Evolutionary conservation across 2,888 invertebrate genomes (phyloP).

Genomic region (Aphidoletes aphidimyza): DNA sequence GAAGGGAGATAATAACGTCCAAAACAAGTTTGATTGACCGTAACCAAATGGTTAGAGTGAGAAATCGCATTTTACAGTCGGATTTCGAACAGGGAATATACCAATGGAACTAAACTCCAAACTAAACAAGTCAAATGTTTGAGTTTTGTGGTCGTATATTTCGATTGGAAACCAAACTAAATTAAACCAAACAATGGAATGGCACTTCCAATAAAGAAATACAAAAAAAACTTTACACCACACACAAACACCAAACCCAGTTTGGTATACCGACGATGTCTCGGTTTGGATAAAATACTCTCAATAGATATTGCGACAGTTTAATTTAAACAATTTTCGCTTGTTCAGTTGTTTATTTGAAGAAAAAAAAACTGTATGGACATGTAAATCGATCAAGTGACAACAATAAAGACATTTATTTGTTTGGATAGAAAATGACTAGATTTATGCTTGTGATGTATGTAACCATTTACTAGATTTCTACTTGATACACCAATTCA

Average conservation of each 20-base stretch:
- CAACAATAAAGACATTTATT: constrained; percentile 7
- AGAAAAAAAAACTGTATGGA: no score
- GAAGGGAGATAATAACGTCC: background rate
- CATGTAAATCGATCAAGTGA: background rate
- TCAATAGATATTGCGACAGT: background rate
- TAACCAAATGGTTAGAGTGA: background rate
- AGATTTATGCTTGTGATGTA: background rate
- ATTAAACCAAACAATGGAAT: background rate
- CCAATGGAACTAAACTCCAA: constrained; percentile 9
- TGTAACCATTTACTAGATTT: background rate
- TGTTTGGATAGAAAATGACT: background rate
- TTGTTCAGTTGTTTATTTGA: background rate
- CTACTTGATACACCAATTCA: background rate
- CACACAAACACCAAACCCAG: background rate
- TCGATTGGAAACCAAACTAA: background rate
- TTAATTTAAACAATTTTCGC: background rate
- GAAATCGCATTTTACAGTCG: background rate
- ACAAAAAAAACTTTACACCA: background rate
- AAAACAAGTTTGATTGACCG: background rate
- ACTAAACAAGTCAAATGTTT: background rate
- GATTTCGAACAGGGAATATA: background rate
- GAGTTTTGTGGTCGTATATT: background rate
- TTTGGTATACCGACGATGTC: background rate
- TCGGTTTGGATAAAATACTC: no score
- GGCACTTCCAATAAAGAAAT: background rate